Evolutionary conservation across 2,113 vertebrate genomes (phyloP), one percentile per base, ranked within the genome.

Genomic region (Oreochromis spilurus): DNA sequence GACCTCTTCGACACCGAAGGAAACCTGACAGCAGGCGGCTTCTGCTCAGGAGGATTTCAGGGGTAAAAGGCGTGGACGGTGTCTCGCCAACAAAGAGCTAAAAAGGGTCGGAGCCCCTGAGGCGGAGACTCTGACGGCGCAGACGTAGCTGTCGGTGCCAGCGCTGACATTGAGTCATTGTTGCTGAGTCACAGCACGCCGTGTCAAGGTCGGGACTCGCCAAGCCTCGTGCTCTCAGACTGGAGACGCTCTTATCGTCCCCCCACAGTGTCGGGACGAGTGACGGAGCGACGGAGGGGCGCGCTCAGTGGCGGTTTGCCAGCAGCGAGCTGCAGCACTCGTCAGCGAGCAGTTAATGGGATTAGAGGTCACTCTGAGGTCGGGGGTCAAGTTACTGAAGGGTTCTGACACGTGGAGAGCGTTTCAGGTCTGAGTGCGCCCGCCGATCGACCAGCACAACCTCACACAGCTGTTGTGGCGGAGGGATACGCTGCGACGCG

Each of bases 121-220:
- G 77, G 52, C 12, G 4, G 10, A 29, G 75, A 9, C 7, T 70
- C 29, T 67, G 83, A 54, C 70, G 16, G 0, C 50, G 5, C 48
- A 60, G 75, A 54, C 55, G 60, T 4, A 45, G 77, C 80, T 52
- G 21, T 6, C 5, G 43, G 52, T 81, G 31, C 21, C 70, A 24
- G 65, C 2, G 55, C 13, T 82, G 82, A 84, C 65, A 38, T 43
- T 84, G 87, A 90, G 7, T 92, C 87, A 72, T 79, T 77, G 17
- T 14, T 81, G 89, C 89, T 89, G 89, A 89, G 89, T 92, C 89
- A 90, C 53, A 19, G 52, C 7, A 26, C 43, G 9, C 24, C 24
- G 80, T 50, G 67, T 24, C 34, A 2, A 82, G 79, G 62, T 29
- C 77, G 45, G n/a, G 60, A 34, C 9, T 70, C 4, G 5, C 36